phyloP scores from a whole-genome alignment of 2,797 vertebrate species.

The Chiroxiphia lanceolata region DNA sequence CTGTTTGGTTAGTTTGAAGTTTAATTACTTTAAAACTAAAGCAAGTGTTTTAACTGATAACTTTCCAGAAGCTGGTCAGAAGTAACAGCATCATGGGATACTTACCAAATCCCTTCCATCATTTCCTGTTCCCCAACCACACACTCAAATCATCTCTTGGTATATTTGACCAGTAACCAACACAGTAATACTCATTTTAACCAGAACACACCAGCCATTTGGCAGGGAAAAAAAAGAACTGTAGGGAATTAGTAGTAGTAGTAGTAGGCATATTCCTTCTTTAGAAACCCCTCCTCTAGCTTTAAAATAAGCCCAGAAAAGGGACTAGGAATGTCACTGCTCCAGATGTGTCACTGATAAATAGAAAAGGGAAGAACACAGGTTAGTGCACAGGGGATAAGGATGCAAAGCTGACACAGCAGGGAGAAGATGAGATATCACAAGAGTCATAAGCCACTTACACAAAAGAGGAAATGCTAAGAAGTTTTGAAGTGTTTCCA shows the following conservation, averaged over 20 bases:
- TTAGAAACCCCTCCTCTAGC: background rate
- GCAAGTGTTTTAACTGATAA: background rate
- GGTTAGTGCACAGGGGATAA: background rate
- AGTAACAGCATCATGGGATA: background rate
- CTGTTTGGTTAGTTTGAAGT: background rate
- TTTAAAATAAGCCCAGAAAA: background rate
- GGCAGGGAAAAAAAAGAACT: background rate
- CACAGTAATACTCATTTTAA: background rate
- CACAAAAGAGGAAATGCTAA: background rate
- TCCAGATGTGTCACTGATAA: background rate
- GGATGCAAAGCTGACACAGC: background rate
- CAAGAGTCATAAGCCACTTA: background rate
- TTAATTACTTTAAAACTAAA: background rate
- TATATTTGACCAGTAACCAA: background rate
- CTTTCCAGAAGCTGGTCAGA: background rate
- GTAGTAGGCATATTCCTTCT: background rate
- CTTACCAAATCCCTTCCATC: background rate
- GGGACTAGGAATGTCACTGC: background rate
- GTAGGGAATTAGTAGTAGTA: background rate
- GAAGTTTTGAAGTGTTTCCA: conserved; percentile 4
- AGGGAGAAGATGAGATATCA: background rate
- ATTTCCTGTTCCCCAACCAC: background rate
- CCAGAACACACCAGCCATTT: background rate
- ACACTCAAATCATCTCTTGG: background rate
- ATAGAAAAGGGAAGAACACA: background rate